Evolutionary conservation across 2,888 invertebrate genomes (phyloP).

Genomic region (Philopedon plagiatum): DNA sequence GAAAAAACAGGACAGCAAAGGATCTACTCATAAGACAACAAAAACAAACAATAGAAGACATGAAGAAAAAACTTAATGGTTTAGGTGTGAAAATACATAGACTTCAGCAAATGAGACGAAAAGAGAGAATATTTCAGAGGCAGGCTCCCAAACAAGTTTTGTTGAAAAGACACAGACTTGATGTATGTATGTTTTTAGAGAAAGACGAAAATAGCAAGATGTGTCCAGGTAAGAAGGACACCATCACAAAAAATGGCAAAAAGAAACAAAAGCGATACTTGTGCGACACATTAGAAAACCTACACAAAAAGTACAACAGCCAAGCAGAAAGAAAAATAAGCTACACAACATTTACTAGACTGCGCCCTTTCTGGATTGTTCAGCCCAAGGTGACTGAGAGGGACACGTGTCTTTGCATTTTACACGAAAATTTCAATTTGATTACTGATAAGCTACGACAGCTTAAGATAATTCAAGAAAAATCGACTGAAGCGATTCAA

Average conservation of each 20-base stretch:
- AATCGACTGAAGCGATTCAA: neutral
- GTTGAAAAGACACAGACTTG: neutral
- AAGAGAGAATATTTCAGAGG: neutral
- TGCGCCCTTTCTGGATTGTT: constrained; percentile 1
- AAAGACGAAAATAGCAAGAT: constrained; percentile 10
- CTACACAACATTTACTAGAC: neutral
- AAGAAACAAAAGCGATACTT: no score
- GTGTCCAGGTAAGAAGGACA: constrained; percentile 14
- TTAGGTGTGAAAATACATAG: neutral
- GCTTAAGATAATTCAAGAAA: no score
- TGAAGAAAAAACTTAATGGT: neutral
- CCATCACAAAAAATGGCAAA: no score
- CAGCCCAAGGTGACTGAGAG: neutral
- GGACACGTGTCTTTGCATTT: constrained; percentile 10
- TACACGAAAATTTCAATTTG: constrained; percentile 2
- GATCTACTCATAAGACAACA: no score
- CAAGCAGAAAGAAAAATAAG: no score
- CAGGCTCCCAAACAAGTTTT: neutral
- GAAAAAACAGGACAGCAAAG: no score
- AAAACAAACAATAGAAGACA: no score
- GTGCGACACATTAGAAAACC: no score
- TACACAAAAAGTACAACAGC: no score
- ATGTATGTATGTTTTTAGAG: neutral
- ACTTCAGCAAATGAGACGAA: no score
- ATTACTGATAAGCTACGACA: neutral